phyloP scores from a whole-genome alignment of 1,140 invertebrate species.

The Oscheius sp. region DNA sequence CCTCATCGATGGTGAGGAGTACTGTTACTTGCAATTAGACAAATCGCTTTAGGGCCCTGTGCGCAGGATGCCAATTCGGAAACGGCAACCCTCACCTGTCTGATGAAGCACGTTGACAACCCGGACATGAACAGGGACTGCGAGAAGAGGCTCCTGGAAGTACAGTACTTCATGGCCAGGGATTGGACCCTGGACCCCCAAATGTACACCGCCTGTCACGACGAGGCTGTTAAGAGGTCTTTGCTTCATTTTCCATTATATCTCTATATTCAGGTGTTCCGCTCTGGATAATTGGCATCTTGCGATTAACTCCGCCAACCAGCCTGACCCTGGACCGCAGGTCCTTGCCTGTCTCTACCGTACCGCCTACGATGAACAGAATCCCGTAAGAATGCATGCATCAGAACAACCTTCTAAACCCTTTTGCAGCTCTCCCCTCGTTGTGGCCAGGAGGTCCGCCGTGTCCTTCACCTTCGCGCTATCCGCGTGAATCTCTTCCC shows the following conservation, averaged over 20 bases:
- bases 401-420: too few species aligned
- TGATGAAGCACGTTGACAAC: slow-evolving; percentile 84
- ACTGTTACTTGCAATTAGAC: neutral
- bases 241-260: neutral
- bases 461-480: slow-evolving; percentile 87
- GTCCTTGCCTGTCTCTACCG: slow-evolving; percentile 87
- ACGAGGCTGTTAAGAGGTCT: slow-evolving; percentile 76
- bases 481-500: slow-evolving; percentile 86
- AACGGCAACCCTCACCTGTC: slow-evolving; percentile 74
- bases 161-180: slow-evolving; percentile 92
- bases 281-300: slow-evolving; percentile 76
- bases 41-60: slow-evolving; percentile 45
- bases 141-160: slow-evolving; percentile 84
- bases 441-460: slow-evolving; percentile 74
- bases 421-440: slow-evolving; percentile 42
- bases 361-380: slow-evolving; percentile 71
- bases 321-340: slow-evolving; percentile 74
- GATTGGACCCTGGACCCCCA: slow-evolving; percentile 83
- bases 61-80: slow-evolving; percentile 54
- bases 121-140: slow-evolving; percentile 81
- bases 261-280: slow-evolving; percentile 65
- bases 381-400: slow-evolving; percentile 62
- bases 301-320: slow-evolving; percentile 63
- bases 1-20: slow-evolving; percentile 50
- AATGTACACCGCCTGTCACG: slow-evolving; percentile 80